Conservation (phyloP, 2,888 invertebrate genomes). For the Limnephilus auricula region DNA sequence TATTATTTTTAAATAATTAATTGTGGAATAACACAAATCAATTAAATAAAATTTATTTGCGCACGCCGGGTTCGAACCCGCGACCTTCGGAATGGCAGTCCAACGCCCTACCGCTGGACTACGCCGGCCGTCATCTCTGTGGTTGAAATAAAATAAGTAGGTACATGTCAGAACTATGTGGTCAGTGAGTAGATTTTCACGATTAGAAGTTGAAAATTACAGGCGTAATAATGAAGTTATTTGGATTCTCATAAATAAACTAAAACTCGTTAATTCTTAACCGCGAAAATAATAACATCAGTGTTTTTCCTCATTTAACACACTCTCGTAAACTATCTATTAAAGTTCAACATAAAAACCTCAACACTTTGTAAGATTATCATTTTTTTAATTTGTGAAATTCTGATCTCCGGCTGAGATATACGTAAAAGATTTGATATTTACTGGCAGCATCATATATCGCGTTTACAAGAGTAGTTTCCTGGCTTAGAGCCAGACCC, state of each 20-base stretch:
- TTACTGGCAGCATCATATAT: background rate
- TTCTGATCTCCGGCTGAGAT: background rate
- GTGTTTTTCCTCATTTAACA: background rate
- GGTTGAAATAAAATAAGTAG: too few relatives aligned
- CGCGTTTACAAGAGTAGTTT: constrained; percentile 16
- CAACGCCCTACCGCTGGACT: too few relatives aligned
- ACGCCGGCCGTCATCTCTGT: too few relatives aligned
- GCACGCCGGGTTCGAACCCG: too few relatives aligned
- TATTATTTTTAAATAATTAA: too few relatives aligned
- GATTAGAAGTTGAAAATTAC: background rate
- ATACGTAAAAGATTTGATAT: background rate
- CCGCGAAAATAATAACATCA: background rate
- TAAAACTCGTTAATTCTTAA: background rate
- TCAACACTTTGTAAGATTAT: background rate
- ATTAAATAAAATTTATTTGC: too few relatives aligned
- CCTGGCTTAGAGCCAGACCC: constrained; percentile 24
- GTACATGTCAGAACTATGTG: background rate
- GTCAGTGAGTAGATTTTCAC: background rate
- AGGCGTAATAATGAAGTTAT: background rate
- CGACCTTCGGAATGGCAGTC: too few relatives aligned
- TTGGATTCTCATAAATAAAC: background rate
- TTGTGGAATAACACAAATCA: too few relatives aligned
- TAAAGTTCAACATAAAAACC: background rate
- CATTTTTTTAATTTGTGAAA: constrained; percentile 18
- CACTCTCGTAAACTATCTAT: background rate